Base-by-base conservation (phyloP, 2,888 invertebrate genomes). In the Neuroscelio doddi region DNA sequence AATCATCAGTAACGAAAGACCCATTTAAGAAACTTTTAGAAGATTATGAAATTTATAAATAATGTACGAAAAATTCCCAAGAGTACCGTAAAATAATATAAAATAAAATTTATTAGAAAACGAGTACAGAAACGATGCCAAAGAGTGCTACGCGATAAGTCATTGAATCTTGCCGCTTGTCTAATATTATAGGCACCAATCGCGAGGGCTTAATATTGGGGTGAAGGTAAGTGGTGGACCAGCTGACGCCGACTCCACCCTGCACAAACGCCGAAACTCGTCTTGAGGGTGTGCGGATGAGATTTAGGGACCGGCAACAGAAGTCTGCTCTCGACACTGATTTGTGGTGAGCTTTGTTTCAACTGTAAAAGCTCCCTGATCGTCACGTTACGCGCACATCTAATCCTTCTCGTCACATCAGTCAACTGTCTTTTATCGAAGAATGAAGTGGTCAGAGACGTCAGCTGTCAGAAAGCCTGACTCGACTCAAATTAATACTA, bases 201-300 rank as follows among this genome's bases (percentile, higher is more conserved):
- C 80, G 80, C 78, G 79, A 81, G 82, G 79, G 82, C 83, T 83
- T 83, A 82, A 84, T 84, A 84, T 83, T 80, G 79, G 83, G 84
- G 82, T 81, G 82, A 83, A 83, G 83, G 82, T 84, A 87, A 87
- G 87, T 87, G 87, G 86, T 82, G 83, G 79, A 82, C 85, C 87
- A 87, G 87, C 86, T 87, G 87, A 87, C 87, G 87, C 87, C 84
- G 68, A 68, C 74, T 75, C 70, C 76, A 74, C 79, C 75, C 77
- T 69, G n/a, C 82, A 83, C 83, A 82, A 83, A 83, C 79, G 80
- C 78, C 80, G 81, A 67, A 77, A 71, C 80, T 82, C 80, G 81
- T 82, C 82, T 82, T 82, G 83, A 83, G 83, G 79, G 82, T 82
- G 83, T 82, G 83, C 75, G 80, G 81, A 80, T 80, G 81, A 84